Base-by-base conservation (phyloP, 2,797 vertebrate genomes). In the Merluccius polli region DNA sequence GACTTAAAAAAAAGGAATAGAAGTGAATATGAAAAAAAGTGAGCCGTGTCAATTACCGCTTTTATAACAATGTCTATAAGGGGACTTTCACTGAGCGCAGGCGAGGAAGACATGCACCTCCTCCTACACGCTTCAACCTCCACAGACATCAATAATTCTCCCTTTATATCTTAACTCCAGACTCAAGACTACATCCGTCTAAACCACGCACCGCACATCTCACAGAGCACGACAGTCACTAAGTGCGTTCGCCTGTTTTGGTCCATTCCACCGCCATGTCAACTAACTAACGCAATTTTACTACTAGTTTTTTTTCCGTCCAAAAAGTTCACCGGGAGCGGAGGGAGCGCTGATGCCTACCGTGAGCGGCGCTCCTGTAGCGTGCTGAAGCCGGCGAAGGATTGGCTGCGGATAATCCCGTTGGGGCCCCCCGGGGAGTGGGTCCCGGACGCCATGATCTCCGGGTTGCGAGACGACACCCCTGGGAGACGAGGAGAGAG, bases 331-430 rank as follows among this genome's bases (percentile, higher is more conserved):
- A 79, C 27, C 80, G 77, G n/a, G n/a, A n/a, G n/a, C n/a, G n/a
- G n/a, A 76, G 70, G 5, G n/a, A 10, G 68, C 69, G 31, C 88
- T 91, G 91, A n/a, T 44, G 4, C 75, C 81, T 32, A 94, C 98
- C 98, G 95, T 80, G 96, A 98, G 80, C 97, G 93, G 12, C 96
- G 92, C 79, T 99, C 98, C 86, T 98, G 97, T 31, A 98, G 94
- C 4, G 97, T 97, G 48, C 97, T 99, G 93, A 99, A 99, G 48
- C 98, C 98, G 0, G 98, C 97, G 0, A 99, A 99, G n/a, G 98
- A 99, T 90, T 99, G 98, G 83, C 98, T 99, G 82, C 98, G 93
- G 86, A 99, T 98, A 89, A 99, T 99, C 71, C 97, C 97, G 82
- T 97, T 98, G 89, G 97, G 98, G 44, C 97, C 98, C 75, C 97